Evolutionary conservation across 2,113 vertebrate species (phyloP).

Genomic region (Oxyura jamaicensis): DNA sequence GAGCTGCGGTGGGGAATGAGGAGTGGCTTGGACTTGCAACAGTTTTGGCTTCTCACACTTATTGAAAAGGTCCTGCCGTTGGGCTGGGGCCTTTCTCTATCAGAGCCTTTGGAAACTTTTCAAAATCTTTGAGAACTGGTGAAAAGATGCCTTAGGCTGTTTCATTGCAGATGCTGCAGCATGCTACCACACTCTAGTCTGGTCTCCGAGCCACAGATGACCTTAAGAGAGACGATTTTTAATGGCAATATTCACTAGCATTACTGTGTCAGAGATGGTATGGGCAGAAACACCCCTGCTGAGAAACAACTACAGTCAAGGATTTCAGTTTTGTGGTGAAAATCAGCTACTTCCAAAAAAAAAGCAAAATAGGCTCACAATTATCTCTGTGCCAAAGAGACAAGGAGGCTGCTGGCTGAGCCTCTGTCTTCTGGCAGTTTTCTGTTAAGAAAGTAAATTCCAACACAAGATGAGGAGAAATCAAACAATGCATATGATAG

Average conservation of each 20-base stretch:
- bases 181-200: rapidly evolving
- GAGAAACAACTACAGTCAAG: background rate
- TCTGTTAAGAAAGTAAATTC: background rate
- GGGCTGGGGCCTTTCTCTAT: background rate
- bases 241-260: rapidly evolving
- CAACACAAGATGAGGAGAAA: background rate
- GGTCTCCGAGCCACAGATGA: background rate
- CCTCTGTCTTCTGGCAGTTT: background rate
- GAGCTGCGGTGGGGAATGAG: background rate
- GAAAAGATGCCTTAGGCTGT: background rate
- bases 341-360: background rate
- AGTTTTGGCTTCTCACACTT: background rate
- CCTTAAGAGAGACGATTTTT: background rate
- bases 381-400: background rate
- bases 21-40: background rate
- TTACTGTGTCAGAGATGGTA: background rate
- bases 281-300: background rate
- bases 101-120: background rate
- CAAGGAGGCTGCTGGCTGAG: background rate
- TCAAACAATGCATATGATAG: background rate
- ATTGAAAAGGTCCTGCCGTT: background rate
- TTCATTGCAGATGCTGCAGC: background rate
- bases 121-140: background rate
- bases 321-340: background rate
- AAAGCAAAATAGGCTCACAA: background rate